phyloP scores from a whole-genome alignment of 2,888 invertebrate genomes.

The Listrodromus nycthemerus region DNA sequence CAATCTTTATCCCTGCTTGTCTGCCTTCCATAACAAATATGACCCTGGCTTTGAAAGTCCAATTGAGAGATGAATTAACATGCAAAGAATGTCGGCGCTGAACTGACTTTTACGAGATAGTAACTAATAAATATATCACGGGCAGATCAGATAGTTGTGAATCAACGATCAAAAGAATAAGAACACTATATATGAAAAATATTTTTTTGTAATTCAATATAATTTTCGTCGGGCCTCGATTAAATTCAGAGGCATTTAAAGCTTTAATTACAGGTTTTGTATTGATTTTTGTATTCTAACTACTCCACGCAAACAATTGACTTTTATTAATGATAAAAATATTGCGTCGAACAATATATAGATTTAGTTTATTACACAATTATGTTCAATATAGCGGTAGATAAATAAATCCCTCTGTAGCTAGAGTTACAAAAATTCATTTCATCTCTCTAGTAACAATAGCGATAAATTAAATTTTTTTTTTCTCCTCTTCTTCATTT shows the following conservation, averaged over 20 bases:
- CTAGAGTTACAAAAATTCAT: conserved; percentile 34
- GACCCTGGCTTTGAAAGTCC: conserved; percentile 4
- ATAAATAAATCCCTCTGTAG: conserved; percentile 49
- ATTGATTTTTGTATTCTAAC: conserved; percentile 13
- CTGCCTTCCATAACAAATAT: not conserved
- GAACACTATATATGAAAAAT: conserved; percentile 30
- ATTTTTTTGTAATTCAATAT: conserved; percentile 37
- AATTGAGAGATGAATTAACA: not conserved
- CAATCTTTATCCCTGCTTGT: not conserved
- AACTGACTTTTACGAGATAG: not conserved
- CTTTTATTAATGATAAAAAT: conserved; percentile 2
- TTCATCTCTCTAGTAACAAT: conserved; percentile 25
- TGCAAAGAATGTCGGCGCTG: not conserved
- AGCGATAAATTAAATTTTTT: conserved; percentile 14
- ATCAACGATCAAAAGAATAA: not conserved
- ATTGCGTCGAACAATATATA: conserved; percentile 17
- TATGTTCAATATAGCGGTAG: conserved; percentile 33
- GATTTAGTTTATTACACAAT: conserved; percentile 14
- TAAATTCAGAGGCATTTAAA: conserved; percentile 5
- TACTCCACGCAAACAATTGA: conserved; percentile 22
- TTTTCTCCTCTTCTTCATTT: conserved; percentile 1
- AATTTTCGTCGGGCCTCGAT: conserved; percentile 14
- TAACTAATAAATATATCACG: not conserved
- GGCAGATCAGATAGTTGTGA: not conserved
- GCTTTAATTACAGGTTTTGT: conserved; percentile 26